Conservation (phyloP, 2,797 vertebrate genomes). For the Malurus splendens region DNA sequence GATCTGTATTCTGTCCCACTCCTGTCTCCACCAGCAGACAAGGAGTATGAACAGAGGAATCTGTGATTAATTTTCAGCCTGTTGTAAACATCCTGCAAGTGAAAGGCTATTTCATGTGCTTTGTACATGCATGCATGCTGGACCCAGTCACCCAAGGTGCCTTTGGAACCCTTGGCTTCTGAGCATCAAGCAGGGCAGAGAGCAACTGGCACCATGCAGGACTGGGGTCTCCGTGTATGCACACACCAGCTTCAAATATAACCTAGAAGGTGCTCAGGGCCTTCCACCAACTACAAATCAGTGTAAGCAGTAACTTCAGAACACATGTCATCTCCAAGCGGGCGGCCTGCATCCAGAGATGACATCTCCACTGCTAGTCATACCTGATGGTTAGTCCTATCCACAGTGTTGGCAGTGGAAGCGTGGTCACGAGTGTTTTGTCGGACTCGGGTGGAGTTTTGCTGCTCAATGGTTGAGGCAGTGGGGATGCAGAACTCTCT, state of each 20-base stretch:
- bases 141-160: background rate
- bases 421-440: conserved; percentile 83
- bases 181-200: background rate
- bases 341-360: conserved; percentile 75
- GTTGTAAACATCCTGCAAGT: background rate
- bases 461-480: conserved; percentile 85
- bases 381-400: conserved; percentile 94
- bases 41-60: background rate
- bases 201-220: background rate
- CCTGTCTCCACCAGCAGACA: background rate
- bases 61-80: background rate
- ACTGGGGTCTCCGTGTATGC: background rate
- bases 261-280: background rate
- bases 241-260: background rate
- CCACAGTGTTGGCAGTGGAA: conserved; percentile 87
- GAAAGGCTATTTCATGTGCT: background rate
- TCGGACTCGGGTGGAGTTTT: conserved; percentile 87
- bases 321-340: conserved; percentile 76
- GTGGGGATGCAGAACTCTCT: conserved; percentile 94
- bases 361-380: conserved; percentile 91
- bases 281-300: conserved; percentile 57
- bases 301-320: conserved; percentile 84
- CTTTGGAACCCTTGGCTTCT: background rate
- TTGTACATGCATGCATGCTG: background rate
- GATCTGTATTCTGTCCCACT: background rate